Base-by-base conservation (phyloP, 2,888 invertebrate genomes). In the Melieria crassipennis region DNA sequence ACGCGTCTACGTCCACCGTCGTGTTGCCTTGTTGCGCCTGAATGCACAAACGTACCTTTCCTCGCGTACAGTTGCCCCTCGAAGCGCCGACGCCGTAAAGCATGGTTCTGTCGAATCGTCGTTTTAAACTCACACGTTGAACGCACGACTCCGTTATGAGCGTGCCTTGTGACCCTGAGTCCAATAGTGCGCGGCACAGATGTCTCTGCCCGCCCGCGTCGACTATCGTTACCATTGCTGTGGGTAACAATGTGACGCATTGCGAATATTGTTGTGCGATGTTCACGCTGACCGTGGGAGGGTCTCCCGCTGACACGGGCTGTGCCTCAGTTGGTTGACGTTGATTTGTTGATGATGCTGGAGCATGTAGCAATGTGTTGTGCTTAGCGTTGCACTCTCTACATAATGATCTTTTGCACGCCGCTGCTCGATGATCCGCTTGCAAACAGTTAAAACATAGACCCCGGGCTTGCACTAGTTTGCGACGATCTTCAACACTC, bases 381-480 rank as follows among this genome's bases (percentile, higher is more conserved):
- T 75, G 73, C 43, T 61, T 75, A 11, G 16, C 4, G n/a, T 65
- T 63, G n/a, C 71, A 73, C 7, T 30, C 72, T 50, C 16, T 68
- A 9, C 71, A 73, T 7, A 52, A 48, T 5, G 64, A 46, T n/a
- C 58, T 60, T 43, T 61, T 75, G 57, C 73, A 73, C 7, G 56
- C 47, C n/a, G n/a, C 48, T 16, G 72, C 70, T n/a, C 57, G 61
- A 64, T 72, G 72, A 60, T 68, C 58, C 6, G n/a, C 58, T 50
- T 68, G 67, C 6, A 72, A 63, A 43, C 72, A 74, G 50, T 74
- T 74, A 43, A 72, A 72, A 47, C 74, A 74, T 1, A 65, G 52
- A 11, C 67, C 58, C n/a, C 63, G 30, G 13, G 30, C 45, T 5
- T 50, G 69, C 5, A 69, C 69, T 7, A 72, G 10, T 3, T 46